Base-by-base conservation (phyloP, 2,113 vertebrate genomes). In the Himantopus leucocephalus region DNA sequence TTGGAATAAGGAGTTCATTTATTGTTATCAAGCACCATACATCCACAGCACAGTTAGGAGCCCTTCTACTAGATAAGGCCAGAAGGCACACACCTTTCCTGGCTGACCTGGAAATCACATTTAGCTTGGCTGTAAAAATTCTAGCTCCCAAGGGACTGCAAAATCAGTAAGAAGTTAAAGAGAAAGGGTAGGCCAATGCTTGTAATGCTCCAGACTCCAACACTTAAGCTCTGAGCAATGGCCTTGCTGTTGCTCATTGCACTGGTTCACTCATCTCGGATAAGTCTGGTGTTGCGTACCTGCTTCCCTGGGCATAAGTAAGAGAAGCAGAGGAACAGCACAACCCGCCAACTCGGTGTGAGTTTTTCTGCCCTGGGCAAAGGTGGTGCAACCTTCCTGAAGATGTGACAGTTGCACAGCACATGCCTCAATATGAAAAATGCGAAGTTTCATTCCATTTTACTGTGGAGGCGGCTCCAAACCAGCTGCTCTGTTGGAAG, bases 291-390 rank as follows among this genome's bases (percentile, higher is more conserved):
- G n/a, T 77, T 23, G n/a, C 37, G 9, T 27, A 60, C 22, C 3
- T 2, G 4, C n/a, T 82, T 56, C 16, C 13, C 34, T 32, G 48
- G 62, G 14, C 32, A 17, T 18, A 35, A 85, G 29, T 19, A 72
- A 63, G 43, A 73, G 56, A 39, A 92, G 43, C 58, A 88, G 45
- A 85, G 24, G 48, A 83, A 73, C 3, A 53, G 43, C 39, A 62
- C 27, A 79, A 5, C 9, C 37, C 1, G 1, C 13, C 37, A 79
- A 14, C 27, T 72, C 0, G 0, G 3, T 71, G 32, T 30, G 32
- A 94, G 50, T 35, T 72, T 55, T 87, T 74, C 71, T 86, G 37
- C 37, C 41, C n/a, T 35, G 34, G 67, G 32, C 15, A 53, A 83
- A 83, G 52, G 22, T 68, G 56, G 3, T 35, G 45, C 37, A 77